Evolutionary conservation across 2,797 vertebrate species (phyloP).

Genomic region (Australoheros facetus): DNA sequence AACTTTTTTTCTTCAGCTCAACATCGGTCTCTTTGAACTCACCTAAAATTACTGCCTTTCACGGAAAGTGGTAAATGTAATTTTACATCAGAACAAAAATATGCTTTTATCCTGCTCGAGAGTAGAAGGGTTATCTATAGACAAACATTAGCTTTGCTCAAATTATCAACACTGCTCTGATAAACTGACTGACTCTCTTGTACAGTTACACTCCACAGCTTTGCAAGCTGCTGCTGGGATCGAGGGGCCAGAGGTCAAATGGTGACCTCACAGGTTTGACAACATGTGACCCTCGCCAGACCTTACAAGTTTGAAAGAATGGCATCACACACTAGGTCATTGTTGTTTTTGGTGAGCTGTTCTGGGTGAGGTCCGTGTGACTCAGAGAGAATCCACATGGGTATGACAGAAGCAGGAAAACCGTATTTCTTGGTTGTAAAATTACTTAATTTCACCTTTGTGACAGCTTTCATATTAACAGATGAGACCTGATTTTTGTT

Average conservation of each 20-base stretch:
- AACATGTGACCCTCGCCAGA: slow-evolving; percentile 60
- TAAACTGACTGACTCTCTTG: background rate
- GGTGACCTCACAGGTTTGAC: slow-evolving; percentile 60
- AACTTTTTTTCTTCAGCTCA: background rate
- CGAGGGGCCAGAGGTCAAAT: slow-evolving; percentile 43
- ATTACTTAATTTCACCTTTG: slow-evolving; percentile 12
- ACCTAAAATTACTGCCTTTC: background rate
- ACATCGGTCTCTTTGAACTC: background rate
- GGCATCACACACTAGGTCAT: slow-evolving; percentile 63
- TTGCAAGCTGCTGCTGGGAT: slow-evolving; percentile 25
- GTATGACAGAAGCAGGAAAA: slow-evolving; percentile 50
- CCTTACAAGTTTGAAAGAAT: slow-evolving; percentile 40
- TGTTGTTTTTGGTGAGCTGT: slow-evolving; percentile 58
- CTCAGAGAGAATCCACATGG: slow-evolving; percentile 59
- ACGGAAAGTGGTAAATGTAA: background rate
- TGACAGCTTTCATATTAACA: slow-evolving; percentile 6
- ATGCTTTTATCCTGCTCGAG: background rate
- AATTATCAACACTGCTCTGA: background rate
- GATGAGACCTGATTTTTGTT: background rate
- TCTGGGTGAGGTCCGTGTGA: slow-evolving; percentile 69
- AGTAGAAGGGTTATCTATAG: background rate
- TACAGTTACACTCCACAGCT: slow-evolving; percentile 4
- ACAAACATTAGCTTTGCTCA: background rate
- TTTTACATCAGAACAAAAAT: background rate
- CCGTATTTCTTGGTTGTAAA: slow-evolving; percentile 20